Conservation (phyloP, 2,797 vertebrate genomes). For the Corythornis leucogaster region DNA sequence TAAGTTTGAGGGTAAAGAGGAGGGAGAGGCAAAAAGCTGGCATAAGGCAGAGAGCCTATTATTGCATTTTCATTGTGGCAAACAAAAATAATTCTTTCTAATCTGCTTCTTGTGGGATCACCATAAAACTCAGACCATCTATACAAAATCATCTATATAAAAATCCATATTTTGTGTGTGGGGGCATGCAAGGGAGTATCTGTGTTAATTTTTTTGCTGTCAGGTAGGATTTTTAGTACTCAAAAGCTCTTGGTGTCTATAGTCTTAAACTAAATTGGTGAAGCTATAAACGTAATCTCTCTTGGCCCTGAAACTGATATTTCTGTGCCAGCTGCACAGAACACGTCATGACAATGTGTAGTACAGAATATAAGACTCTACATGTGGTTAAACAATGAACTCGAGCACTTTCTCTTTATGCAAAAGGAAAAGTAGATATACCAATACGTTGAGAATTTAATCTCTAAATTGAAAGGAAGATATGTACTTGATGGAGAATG, state of each 20-base stretch:
- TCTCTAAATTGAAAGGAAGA: neutral
- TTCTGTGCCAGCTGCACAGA: conserved; percentile 9
- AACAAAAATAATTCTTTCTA: conserved; percentile 47
- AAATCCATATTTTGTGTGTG: neutral
- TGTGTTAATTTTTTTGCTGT: conserved; percentile 40
- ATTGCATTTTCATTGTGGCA: neutral
- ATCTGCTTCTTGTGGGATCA: conserved; percentile 21
- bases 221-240: conserved; percentile 47
- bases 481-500: neutral
- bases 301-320: neutral
- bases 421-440: neutral
- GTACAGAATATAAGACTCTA: conserved; percentile 13
- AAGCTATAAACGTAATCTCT: conserved; percentile 49
- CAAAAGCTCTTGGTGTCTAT: conserved; percentile 33
- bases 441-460: conserved; percentile 34
- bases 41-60: conserved; percentile 8
- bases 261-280: conserved; percentile 57
- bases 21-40: neutral
- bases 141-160: neutral
- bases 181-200: neutral
- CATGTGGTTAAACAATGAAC: conserved; percentile 8
- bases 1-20: conserved; percentile 11
- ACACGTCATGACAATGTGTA: neutral
- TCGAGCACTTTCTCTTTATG: neutral
- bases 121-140: conserved; percentile 24